These are phyloP conservation scores for Steinernema hermaphroditum DNA, from an alignment of 2,888 invertebrate genomes.

Conservation along the genomic window DNA sequence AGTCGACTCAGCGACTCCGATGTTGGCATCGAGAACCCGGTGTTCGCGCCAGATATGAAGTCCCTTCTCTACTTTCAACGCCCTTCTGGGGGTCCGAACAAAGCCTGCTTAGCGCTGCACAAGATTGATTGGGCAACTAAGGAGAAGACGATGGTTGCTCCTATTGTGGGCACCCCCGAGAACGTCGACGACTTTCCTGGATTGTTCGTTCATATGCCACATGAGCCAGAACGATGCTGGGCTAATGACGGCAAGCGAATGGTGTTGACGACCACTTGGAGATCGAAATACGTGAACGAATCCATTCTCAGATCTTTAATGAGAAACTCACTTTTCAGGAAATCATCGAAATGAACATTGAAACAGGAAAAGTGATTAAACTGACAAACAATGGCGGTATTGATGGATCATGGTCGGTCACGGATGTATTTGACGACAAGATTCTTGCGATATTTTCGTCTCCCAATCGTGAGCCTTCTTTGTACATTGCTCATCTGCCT, in stretches of 20 bases:
- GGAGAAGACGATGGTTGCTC: conserved; percentile 39
- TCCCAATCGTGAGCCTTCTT: conserved; percentile 56
- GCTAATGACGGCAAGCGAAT: conserved; percentile 50
- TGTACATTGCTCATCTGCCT: conserved; percentile 47
- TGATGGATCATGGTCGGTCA: conserved; percentile 51
- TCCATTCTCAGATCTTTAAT: too few relatives aligned
- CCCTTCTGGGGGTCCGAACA: conserved; percentile 58
- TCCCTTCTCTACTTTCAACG: conserved; percentile 47
- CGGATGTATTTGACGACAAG: conserved; percentile 54
- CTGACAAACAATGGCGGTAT: conserved; percentile 49
- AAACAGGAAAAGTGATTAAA: conserved; percentile 42
- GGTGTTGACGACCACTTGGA: conserved; percentile 52
- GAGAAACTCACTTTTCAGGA: too few relatives aligned
- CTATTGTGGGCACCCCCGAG: conserved; percentile 42
- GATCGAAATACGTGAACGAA: conserved; percentile 51
- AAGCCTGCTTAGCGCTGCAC: conserved; percentile 49
- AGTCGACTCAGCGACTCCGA: conserved; percentile 41
- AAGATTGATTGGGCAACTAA: conserved; percentile 47
- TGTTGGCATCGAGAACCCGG: conserved; percentile 43
- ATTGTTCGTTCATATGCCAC: conserved; percentile 35
- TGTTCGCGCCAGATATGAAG: conserved; percentile 55
- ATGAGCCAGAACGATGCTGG: conserved; percentile 46
- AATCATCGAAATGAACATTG: conserved; percentile 46
- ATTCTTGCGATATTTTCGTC: conserved; percentile 54
- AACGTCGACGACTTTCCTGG: conserved; percentile 36